Percentiles rank a stretch among this genome's conserved stretches.
Conservation (phyloP, 2,113 vertebrate species). For the Larimichthys polyactis region DNA sequence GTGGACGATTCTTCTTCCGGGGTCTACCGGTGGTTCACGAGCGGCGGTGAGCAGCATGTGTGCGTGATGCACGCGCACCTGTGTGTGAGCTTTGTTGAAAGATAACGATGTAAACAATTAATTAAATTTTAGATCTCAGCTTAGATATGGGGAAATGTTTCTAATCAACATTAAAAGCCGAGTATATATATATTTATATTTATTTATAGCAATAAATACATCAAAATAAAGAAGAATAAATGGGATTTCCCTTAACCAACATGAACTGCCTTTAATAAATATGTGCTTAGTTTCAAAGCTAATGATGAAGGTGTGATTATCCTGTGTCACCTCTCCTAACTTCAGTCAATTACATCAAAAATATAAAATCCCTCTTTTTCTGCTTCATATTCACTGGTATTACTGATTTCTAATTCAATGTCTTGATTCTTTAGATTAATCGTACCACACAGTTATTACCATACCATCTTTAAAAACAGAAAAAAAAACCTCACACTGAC, state of each 20-base stretch:
- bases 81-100: too few species aligned
- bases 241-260: too few species aligned
- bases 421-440: background rate
- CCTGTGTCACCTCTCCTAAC: too few species aligned
- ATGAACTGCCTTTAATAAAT: background rate
- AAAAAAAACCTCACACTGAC: background rate
- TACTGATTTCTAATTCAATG: background rate
- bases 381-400: background rate
- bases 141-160: too few species aligned
- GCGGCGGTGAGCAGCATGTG: background rate
- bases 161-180: too few species aligned
- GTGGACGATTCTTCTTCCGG: conserved; percentile 71
- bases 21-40: conserved; percentile 44
- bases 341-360: background rate
- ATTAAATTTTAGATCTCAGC: too few species aligned
- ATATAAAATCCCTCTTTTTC: background rate
- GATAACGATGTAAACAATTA: too few species aligned
- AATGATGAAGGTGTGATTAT: background rate
- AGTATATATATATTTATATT: too few species aligned
- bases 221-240: background rate
- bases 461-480: background rate
- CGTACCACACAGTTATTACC: too few species aligned
- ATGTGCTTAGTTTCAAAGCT: background rate
- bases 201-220: too few species aligned
- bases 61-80: too few species aligned